Evolutionary conservation across 2,113 vertebrate genomes (phyloP).

Genomic region (Oplegnathus fasciatus): DNA sequence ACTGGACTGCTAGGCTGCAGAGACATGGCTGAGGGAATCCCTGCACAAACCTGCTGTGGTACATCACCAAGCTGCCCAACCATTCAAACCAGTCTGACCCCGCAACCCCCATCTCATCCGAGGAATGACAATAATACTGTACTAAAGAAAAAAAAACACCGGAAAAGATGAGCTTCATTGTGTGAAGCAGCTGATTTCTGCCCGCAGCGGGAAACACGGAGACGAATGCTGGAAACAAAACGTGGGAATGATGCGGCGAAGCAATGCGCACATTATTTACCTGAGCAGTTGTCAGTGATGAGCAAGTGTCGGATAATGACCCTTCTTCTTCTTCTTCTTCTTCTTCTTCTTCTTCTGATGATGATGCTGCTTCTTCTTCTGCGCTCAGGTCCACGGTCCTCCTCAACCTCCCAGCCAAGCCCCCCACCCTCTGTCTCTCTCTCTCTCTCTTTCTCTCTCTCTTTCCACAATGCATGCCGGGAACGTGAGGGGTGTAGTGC

Average conservation of each 20-base stretch:
- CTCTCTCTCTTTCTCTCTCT: slow-evolving; percentile 29
- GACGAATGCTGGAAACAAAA: not conserved
- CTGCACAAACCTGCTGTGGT: slow-evolving; percentile 32
- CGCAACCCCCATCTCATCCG: slow-evolving; percentile 6
- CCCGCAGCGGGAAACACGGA: slow-evolving; percentile 31
- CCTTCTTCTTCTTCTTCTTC: slow-evolving; percentile 31
- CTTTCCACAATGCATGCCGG: slow-evolving; percentile 81
- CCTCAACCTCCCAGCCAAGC: slow-evolving; percentile 59
- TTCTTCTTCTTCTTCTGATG: slow-evolving; percentile 31
- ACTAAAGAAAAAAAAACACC: not conserved
- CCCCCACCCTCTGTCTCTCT: slow-evolving; percentile 16
- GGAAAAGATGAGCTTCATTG: not conserved
- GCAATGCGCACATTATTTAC: slow-evolving; percentile 48
- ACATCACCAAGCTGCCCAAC: not conserved
- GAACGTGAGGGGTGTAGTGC: slow-evolving; percentile 68
- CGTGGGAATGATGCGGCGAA: not conserved
- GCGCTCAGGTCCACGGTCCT: slow-evolving; percentile 60
- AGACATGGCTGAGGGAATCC: slow-evolving; percentile 68
- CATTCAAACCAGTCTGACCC: not conserved
- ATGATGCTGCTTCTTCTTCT: slow-evolving; percentile 60
- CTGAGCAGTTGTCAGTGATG: slow-evolving; percentile 63
- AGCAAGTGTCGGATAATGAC: slow-evolving; percentile 28
- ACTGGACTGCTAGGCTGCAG: slow-evolving; percentile 58
- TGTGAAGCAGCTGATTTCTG: slow-evolving; percentile 4
- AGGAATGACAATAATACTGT: not conserved